Percentiles rank a stretch among this genome's conserved stretches.
phyloP scores from a whole-genome alignment of 2,113 vertebrate species.

The Ariopsis seemanni region DNA sequence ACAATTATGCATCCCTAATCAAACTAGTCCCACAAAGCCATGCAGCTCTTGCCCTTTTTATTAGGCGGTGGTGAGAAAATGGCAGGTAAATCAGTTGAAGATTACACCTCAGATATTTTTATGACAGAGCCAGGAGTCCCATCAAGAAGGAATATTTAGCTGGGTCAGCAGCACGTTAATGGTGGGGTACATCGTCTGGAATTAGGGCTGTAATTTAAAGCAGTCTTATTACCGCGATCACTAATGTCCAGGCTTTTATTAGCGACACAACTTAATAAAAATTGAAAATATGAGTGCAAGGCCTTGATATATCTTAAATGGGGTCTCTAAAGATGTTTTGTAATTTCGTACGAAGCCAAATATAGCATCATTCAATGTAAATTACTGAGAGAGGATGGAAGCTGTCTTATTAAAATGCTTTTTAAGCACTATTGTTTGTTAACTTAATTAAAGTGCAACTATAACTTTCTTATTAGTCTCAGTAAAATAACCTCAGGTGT shows the following conservation, averaged over 20 bases:
- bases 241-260: conserved; percentile 53
- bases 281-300: conserved; percentile 40
- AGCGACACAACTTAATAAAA: conserved; percentile 48
- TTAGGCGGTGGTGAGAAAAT: conserved; percentile 47
- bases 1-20: conserved; percentile 59
- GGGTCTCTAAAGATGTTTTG: conserved; percentile 36
- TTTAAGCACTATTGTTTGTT: conserved; percentile 48
- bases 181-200: conserved; percentile 50
- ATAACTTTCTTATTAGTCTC: conserved; percentile 21
- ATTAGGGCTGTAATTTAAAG: conserved; percentile 58
- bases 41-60: conserved; percentile 53
- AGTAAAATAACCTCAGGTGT: background rate
- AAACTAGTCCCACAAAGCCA: conserved; percentile 49
- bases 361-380: conserved; percentile 44
- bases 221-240: conserved; percentile 56
- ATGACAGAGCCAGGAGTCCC: conserved; percentile 54
- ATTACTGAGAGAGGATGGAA: conserved; percentile 20
- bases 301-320: conserved; percentile 36
- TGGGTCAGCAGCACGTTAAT: conserved; percentile 56
- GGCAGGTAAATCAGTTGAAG: conserved; percentile 58
- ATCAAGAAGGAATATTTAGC: conserved; percentile 56
- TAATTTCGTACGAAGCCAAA: conserved; percentile 36
- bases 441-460: conserved; percentile 41
- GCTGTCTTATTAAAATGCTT: conserved; percentile 42
- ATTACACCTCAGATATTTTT: conserved; percentile 58